Evolutionary conservation across 2,888 invertebrate species (phyloP), one percentile per base, ranked within the genome.

Genomic region (Drosophila lacicola): DNA sequence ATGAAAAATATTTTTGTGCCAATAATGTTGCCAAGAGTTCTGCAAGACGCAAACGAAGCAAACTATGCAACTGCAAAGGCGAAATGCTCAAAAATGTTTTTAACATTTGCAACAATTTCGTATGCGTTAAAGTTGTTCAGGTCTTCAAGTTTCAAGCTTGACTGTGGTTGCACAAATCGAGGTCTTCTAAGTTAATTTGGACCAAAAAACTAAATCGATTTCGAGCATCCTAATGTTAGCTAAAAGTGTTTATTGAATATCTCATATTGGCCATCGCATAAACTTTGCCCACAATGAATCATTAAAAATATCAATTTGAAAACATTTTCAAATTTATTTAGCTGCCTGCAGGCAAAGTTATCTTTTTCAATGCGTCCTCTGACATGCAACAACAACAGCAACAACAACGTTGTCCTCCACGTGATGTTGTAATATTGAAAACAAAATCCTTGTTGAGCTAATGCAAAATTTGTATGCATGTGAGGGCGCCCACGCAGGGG

Each of bases 371-470:
- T 50, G 57, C 45, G 69, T 50, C 34, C 47, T 19, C 21, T 34
- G 45, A 19, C 70, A 54, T 45, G 41, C 49, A 41, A 44, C 61
- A 61, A 25, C 56, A 61, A 61, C 37, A 57, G 34, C 53, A 33
- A 65, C 47, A 70, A 39, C 34, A 49, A 41, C 45, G 42, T 49
- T 39, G 49, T 64, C 25, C 58, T 41, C 34, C 67, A 72, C 53
- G 58, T 51, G 44, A 62, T 54, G 55, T 60, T 70, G 61, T 80
- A 67, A 64, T 80, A 82, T 85, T 88, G 88, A 72, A 74, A 78
- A 82, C 69, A 69, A 68, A 80, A 80, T 75, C 82, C 88, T 85
- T 82, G 74, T 70, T 74, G 65, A 70, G 88, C 88, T 86, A 82
- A 88, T 84, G 80, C 78, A 70, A 39, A 69, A 66, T 82, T 77